phyloP scores from a whole-genome alignment of 2,797 vertebrate species.

The Manis pentadactyla region DNA sequence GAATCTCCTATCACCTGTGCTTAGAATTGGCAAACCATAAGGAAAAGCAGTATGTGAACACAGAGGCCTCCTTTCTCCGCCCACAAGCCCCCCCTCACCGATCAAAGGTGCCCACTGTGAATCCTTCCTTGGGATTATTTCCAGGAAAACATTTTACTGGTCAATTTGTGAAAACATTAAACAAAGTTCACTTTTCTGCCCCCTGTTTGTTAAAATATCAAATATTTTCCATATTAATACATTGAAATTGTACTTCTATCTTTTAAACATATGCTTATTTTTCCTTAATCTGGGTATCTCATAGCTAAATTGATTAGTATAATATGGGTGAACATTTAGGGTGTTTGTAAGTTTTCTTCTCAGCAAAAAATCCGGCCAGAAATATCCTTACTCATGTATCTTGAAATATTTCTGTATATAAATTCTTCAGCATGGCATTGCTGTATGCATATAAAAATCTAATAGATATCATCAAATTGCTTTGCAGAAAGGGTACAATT shows the following conservation, averaged over 20 bases:
- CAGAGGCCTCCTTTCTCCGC: accelerated
- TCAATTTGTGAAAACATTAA: not conserved
- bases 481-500: not conserved
- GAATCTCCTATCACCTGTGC: not conserved
- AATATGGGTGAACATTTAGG: not conserved
- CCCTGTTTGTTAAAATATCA: not conserved
- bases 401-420: not conserved
- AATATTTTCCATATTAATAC: not conserved
- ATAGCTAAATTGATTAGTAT: not conserved
- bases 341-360: not conserved
- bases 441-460: not conserved
- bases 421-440: not conserved
- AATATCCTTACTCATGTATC: not conserved
- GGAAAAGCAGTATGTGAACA: not conserved
- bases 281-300: not conserved
- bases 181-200: not conserved
- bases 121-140: not conserved
- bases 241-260: not conserved
- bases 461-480: not conserved
- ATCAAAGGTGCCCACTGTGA: not conserved
- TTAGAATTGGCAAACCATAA: not conserved
- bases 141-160: not conserved
- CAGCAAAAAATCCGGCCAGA: not conserved
- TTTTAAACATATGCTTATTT: not conserved
- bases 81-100: not conserved